Evolutionary conservation across 2,797 vertebrate genomes (phyloP).

Genomic region (Rhinatrema bivittatum): DNA sequence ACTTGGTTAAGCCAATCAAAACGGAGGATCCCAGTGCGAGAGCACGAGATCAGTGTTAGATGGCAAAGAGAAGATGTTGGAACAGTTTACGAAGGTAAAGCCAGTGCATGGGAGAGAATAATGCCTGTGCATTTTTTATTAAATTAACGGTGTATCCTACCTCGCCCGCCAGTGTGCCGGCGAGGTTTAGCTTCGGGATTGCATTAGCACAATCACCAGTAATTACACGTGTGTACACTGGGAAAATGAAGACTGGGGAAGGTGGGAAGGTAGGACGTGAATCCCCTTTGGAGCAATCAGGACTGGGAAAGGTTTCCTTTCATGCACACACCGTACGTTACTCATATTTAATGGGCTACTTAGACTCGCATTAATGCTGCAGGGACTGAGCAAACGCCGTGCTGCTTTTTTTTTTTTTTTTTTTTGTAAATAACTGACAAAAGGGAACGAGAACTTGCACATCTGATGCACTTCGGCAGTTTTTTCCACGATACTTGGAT

Average conservation of each 20-base stretch:
- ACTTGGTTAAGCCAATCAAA: neutral
- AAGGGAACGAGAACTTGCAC: too few relatives aligned
- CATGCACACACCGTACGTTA: conserved; percentile 26
- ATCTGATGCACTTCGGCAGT: too few relatives aligned
- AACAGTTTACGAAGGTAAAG: neutral
- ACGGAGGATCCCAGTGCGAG: too few relatives aligned
- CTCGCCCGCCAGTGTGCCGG: conserved; percentile 23
- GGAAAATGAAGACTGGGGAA: conserved; percentile 30
- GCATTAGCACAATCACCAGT: conserved; percentile 26
- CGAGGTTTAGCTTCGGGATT: conserved; percentile 19
- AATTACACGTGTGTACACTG: conserved; percentile 20
- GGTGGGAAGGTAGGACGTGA: conserved; percentile 27
- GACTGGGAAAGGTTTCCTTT: conserved; percentile 31
- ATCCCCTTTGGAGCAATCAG: conserved; percentile 35
- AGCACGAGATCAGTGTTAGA: too few relatives aligned
- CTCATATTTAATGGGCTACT: conserved; percentile 33
- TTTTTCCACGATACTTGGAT: too few relatives aligned
- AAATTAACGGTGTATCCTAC: conserved; percentile 37
- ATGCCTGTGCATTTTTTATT: conserved; percentile 6
- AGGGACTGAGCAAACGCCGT: too few relatives aligned
- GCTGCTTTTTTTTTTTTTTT: too few relatives aligned
- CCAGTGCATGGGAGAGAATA: neutral
- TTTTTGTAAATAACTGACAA: too few relatives aligned
- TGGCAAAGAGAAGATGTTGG: too few relatives aligned
- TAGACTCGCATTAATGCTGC: neutral